Evolutionary conservation across 2,888 invertebrate genomes (phyloP), one percentile per base, ranked within the genome.

Genomic region (Bugulina stolonifera): DNA sequence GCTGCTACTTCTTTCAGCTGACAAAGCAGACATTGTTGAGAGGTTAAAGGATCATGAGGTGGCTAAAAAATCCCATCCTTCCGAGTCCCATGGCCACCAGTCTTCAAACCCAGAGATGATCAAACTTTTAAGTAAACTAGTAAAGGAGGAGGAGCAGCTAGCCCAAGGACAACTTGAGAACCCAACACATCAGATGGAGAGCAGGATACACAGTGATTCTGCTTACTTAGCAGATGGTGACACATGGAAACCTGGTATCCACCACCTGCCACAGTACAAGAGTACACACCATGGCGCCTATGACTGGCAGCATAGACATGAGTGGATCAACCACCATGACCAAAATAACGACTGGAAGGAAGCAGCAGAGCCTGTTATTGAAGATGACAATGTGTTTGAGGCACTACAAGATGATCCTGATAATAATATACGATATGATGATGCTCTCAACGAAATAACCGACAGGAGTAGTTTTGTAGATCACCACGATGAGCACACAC

Each of bases 321-420:
- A 57, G 5, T 57, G 57, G 57, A 5, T 57, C 18, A n/a, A n/a
- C n/a, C 57, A 57, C 23, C 57, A 57, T 57, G 57, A 18, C 23
- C 18, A 23, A 5, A 57, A n/a, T n/a, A 10, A 52, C 18, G 57
- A 57, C 23, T 5, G n/a, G 5, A 3, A 57, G 5, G 23, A 3
- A n/a, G 57, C 5, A 5, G 23, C 5, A n/a, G 10, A 57, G 25
- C 57, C 57, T n/a, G 3, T 5, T 23, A 57, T 57, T n/a, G 57
- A 57, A 57, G 57, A 57, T 57, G 57, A 57, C 57, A 57, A 57
- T 57, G 23, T 57, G 5, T 57, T 57, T 57, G 57, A 57, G 23
- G 57, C 57, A n/a, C 18, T 14, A 5, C 57, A 57, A 25, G 57
- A 57, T 57, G 57, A 57, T 57, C 22, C 57, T 5, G 57, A 57